A percentile compares a stretch with the other conserved stretches of the same genome.
Evolutionary conservation across 2,797 vertebrate species (phyloP).

Genomic region (Labroides dimidiatus): DNA sequence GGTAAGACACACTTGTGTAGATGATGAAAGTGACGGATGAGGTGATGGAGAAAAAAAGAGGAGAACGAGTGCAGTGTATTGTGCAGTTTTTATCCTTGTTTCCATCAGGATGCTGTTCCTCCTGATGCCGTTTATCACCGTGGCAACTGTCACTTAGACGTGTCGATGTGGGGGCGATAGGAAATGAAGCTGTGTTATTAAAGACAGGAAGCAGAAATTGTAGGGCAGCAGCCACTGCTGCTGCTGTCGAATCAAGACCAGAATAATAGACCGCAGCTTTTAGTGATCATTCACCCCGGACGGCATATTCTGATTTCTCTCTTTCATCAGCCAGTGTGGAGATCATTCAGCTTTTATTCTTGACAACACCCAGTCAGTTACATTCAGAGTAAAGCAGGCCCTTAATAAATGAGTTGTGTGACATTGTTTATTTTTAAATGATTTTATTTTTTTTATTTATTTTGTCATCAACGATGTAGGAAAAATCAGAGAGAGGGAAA

Average conservation of each 20-base stretch:
- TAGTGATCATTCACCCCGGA: constrained; percentile 33
- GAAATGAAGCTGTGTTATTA: constrained; percentile 71
- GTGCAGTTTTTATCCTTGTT: constrained; percentile 29
- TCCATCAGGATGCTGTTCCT: constrained; percentile 60
- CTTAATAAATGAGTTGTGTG: constrained; percentile 20
- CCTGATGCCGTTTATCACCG: constrained; percentile 66
- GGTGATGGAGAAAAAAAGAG: constrained; percentile 16
- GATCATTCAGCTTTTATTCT: constrained; percentile 18
- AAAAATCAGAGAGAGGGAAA: neutral
- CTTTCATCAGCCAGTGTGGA: constrained; percentile 30
- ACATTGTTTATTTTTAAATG: constrained; percentile 10
- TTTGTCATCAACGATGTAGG: neutral
- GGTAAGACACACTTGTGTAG: constrained; percentile 23
- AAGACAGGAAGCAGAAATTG: constrained; percentile 64
- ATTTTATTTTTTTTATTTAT: too few species aligned
- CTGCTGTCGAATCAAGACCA: constrained; percentile 21
- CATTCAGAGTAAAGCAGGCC: constrained; percentile 23
- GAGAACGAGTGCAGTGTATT: constrained; percentile 32
- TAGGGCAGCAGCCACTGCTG: constrained; percentile 11
- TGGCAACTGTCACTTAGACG: constrained; percentile 74
- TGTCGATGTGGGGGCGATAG: constrained; percentile 65
- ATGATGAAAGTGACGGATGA: constrained; percentile 20
- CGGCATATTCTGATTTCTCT: constrained; percentile 32
- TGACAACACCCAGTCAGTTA: neutral
- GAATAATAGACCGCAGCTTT: constrained; percentile 39